Conservation (phyloP, 1,140 invertebrate genomes). For the Chironomus striatipennis region DNA sequence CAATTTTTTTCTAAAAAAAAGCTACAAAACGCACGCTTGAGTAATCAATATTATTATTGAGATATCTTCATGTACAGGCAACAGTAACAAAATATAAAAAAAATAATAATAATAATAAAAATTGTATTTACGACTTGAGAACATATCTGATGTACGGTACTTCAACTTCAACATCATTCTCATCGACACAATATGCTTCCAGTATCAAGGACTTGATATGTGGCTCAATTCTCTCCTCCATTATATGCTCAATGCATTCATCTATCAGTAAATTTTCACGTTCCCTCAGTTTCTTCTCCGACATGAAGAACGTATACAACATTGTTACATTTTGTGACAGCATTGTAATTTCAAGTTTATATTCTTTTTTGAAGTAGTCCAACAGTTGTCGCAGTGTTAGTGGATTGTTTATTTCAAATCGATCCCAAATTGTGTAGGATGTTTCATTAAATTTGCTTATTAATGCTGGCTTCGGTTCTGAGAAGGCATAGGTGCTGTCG, state of each 20-base stretch:
- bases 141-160: slow-evolving; percentile 12
- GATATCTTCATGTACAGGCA: no score
- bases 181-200: slow-evolving; percentile 15
- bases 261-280: slow-evolving; percentile 14
- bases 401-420: not conserved
- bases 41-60: no score
- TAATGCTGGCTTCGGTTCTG: not conserved
- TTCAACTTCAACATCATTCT: slow-evolving; percentile 10
- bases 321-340: not conserved
- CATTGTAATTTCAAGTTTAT: slow-evolving; percentile 4
- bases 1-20: no score
- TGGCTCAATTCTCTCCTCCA: slow-evolving; percentile 5
- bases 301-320: slow-evolving; percentile 4
- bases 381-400: not conserved
- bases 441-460: not conserved
- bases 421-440: not conserved
- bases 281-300: slow-evolving; percentile 9
- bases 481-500: slow-evolving; percentile 1
- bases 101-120: no score
- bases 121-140: not conserved
- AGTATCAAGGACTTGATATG: slow-evolving; percentile 12
- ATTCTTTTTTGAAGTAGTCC: not conserved
- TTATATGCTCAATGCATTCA: slow-evolving; percentile 15
- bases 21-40: no score
- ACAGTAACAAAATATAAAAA: no score